Base-by-base conservation (phyloP, 2,797 vertebrate species). In the Coccyzus lansbergi region DNA sequence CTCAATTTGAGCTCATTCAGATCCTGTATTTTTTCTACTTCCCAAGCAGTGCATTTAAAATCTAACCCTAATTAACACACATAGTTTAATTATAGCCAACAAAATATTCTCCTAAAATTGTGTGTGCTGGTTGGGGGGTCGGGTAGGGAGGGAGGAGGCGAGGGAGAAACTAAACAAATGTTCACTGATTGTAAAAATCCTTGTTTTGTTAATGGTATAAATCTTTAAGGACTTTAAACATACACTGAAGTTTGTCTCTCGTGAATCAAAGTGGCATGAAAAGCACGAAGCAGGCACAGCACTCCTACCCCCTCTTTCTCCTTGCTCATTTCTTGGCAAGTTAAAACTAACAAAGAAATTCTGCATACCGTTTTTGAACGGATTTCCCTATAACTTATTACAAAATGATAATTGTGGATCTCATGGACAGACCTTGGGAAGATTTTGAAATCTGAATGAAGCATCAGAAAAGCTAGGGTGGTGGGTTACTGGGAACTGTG, bases 21-120 rank as follows among this genome's bases (percentile, higher is more conserved):
- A 97, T 98, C 93, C 97, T 97, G 96, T 97, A 94, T 97, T 97
- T 98, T 94, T 97, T 96, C 96, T 97, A 96, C 97, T 97, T 97
- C 91, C 94, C 96, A 97, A 97, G 95, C 96, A 97, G 85, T 97
- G 93, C 95, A 96, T 98, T 97, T 97, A 97, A 98, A 98, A 97
- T 98, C 97, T 97, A 97, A 97, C 97, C 93, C 96, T 98, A 97
- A 98, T 98, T 97, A 98, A 97, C 95, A 97, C 91, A 97, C 94
- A 97, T 97, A 97, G 96, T 96, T 98, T 97, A 97, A 97, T 97
- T 98, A 97, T 96, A 97, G 96, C 96, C 96, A 97, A 97, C 97
- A 97, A 97, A 98, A 97, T 96, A 97, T 97, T 97, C 92, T 97
- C 94, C 95, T 96, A 96, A 97, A 98, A 97, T 96, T 97, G 86